Percentiles rank a stretch among this genome's conserved stretches.
These are phyloP conservation scores for Rostratula benghalensis DNA, from an alignment of 2,113 vertebrate species.

Conservation along the genomic window DNA sequence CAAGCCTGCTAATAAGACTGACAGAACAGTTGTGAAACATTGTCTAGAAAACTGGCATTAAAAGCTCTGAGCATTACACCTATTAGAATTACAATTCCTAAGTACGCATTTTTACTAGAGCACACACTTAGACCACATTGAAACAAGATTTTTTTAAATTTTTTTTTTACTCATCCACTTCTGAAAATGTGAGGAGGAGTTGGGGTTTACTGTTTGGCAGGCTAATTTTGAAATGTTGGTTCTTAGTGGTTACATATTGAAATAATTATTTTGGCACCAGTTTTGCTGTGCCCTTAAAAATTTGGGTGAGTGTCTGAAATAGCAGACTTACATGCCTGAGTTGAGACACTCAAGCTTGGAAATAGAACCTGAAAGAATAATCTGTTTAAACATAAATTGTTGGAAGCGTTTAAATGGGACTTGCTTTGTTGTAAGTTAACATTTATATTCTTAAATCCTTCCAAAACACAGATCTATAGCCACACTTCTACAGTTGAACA, in stretches of 20 bases:
- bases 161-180: neutral
- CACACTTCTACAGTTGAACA: neutral
- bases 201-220: neutral
- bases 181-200: neutral
- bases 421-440: neutral
- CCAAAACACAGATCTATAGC: neutral
- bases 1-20: too few species aligned
- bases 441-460: neutral
- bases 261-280: neutral
- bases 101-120: neutral
- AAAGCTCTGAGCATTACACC: neutral
- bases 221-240: neutral
- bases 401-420: neutral
- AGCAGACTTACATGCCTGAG: neutral
- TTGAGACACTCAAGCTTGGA: neutral
- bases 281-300: neutral
- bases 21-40: too few species aligned
- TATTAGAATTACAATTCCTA: neutral
- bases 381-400: neutral
- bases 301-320: neutral
- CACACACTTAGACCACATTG: accelerated
- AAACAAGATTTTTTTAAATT: neutral
- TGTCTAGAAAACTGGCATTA: neutral
- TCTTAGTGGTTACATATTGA: neutral
- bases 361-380: neutral